Conservation (phyloP, 2,888 invertebrate species). For the Euclidia mi region DNA sequence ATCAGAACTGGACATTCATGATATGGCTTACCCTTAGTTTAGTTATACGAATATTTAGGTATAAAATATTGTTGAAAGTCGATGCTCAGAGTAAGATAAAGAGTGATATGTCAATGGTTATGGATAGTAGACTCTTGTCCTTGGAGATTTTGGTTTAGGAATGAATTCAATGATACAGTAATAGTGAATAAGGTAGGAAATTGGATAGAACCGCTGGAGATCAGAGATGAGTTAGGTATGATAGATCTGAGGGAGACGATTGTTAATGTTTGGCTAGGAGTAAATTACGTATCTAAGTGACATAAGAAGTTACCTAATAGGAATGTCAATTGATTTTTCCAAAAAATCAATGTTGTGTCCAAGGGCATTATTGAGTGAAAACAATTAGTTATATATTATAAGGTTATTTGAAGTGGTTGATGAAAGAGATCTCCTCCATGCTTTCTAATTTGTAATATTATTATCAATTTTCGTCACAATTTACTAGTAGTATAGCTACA, state of each 20-base stretch:
- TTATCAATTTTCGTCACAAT: no score
- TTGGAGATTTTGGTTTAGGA: conserved; percentile 33
- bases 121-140: conserved; percentile 34
- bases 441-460: no score
- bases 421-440: conserved; percentile 43
- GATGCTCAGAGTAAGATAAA: conserved; percentile 57
- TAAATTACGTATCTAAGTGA: conserved; percentile 8
- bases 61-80: conserved; percentile 53
- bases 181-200: conserved; percentile 45
- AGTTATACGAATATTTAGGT: conserved; percentile 49
- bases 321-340: conserved; percentile 46
- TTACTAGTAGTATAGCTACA: no score
- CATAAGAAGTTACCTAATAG: conserved; percentile 13
- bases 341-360: conserved; percentile 34
- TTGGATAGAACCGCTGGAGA: conserved; percentile 8
- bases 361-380: conserved; percentile 46
- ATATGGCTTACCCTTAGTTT: conserved; percentile 75
- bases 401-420: conserved; percentile 44
- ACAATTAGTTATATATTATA: conserved; percentile 43
- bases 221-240: conserved; percentile 17
- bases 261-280: conserved; percentile 35
- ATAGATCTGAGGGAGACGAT: conserved; percentile 28
- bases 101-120: conserved; percentile 52
- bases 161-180: conserved; percentile 52
- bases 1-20: conserved; percentile 73